Evolutionary conservation across 2,113 vertebrate genomes (phyloP).

Genomic region (Cynopterus brachyotis): DNA sequence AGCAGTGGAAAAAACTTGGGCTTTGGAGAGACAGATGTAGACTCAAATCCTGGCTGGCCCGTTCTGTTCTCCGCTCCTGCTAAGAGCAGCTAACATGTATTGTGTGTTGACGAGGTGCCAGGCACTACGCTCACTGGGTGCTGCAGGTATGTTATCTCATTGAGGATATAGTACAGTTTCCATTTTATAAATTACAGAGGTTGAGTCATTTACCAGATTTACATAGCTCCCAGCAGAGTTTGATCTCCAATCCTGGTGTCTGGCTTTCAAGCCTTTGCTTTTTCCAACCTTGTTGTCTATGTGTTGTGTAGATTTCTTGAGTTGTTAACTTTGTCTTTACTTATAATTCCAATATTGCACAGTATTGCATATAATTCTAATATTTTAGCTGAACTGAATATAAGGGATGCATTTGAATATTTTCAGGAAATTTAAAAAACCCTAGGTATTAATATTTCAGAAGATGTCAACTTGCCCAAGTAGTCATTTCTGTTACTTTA

Average conservation of each 20-base stretch:
- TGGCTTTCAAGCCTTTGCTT: not conserved
- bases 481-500: not conserved
- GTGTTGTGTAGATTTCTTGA: not conserved
- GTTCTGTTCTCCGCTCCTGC: not conserved
- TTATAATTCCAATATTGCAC: not conserved
- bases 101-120: not conserved
- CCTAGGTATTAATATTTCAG: not conserved
- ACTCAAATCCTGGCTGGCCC: not conserved
- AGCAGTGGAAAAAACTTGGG: not conserved
- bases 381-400: not conserved
- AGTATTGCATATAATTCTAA: not conserved
- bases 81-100: not conserved
- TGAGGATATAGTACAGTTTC: not conserved
- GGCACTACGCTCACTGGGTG: fast-evolving
- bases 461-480: not conserved
- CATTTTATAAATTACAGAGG: not conserved
- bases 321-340: not conserved
- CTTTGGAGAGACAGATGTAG: not conserved
- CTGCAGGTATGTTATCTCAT: not conserved
- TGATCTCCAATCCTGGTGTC: not conserved
- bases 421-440: conserved; percentile 3
- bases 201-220: not conserved
- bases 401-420: not conserved
- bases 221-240: not conserved
- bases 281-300: not conserved